Evolutionary conservation across 2,113 vertebrate genomes (phyloP).

Genomic region (Chlorocebus sabaeus): DNA sequence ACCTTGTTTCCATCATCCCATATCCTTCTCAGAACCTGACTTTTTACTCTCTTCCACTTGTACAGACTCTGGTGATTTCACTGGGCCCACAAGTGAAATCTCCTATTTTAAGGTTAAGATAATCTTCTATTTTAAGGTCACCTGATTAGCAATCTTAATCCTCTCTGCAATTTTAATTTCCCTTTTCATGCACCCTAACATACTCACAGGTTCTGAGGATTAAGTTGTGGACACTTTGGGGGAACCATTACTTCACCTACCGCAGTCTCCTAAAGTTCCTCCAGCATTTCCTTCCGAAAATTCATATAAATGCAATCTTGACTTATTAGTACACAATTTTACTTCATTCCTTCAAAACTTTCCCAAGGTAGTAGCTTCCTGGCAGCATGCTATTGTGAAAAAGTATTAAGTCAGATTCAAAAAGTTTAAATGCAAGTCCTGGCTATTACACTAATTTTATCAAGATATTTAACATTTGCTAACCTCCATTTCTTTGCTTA

Average conservation of each 20-base stretch:
- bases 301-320: neutral
- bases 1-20: neutral
- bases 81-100: neutral
- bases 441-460: neutral
- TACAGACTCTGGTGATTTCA: neutral
- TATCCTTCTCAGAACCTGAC: neutral
- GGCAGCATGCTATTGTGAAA: neutral
- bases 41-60: neutral
- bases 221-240: neutral
- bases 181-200: neutral
- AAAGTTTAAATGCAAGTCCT: neutral
- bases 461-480: neutral
- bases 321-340: neutral
- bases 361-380: neutral
- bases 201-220: neutral
- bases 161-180: neutral
- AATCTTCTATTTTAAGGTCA: neutral
- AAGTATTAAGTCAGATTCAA: neutral
- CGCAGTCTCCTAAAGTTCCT: neutral
- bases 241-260: neutral
- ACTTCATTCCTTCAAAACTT: neutral
- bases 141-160: neutral
- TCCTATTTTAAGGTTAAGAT: neutral
- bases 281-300: neutral
- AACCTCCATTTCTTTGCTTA: neutral